Conservation (phyloP, 2,113 vertebrate species). For the Aegotheles bennettii region DNA sequence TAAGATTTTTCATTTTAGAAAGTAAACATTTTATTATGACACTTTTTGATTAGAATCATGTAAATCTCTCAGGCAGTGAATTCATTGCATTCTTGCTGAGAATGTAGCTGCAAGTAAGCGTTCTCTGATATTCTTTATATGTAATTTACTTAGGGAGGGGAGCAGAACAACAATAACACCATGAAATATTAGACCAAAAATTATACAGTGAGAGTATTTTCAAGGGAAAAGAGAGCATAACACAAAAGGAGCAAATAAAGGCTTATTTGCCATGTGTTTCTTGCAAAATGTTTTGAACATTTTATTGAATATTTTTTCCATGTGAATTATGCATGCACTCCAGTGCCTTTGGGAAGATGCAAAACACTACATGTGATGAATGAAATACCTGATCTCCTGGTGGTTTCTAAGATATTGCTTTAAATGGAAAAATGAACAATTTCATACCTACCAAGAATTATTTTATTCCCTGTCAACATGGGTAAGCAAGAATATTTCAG, state of each 20-base stretch:
- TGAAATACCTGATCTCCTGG: background rate
- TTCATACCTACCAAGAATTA: background rate
- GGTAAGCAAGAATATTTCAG: background rate
- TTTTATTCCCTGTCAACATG: background rate
- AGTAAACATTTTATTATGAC: constrained; percentile 50
- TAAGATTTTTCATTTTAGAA: constrained; percentile 48
- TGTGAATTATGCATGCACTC: constrained; percentile 16
- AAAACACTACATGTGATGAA: background rate
- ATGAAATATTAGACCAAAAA: background rate
- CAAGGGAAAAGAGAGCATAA: background rate
- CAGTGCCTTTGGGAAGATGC: background rate
- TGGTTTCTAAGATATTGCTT: background rate
- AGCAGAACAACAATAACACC: background rate
- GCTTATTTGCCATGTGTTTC: background rate
- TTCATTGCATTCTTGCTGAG: background rate
- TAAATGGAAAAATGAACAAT: background rate
- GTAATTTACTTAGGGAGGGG: background rate
- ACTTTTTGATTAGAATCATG: background rate
- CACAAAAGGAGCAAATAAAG: background rate
- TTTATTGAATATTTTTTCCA: constrained; percentile 2
- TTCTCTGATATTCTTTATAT: background rate
- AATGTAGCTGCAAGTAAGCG: background rate
- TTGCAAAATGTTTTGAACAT: background rate
- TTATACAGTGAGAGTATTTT: background rate
- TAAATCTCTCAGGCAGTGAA: constrained; percentile 19